A percentile compares a stretch with the other conserved stretches of the same genome.
phyloP scores from a whole-genome alignment of 2,888 invertebrate genomes.

The Nyleta sp. region DNA sequence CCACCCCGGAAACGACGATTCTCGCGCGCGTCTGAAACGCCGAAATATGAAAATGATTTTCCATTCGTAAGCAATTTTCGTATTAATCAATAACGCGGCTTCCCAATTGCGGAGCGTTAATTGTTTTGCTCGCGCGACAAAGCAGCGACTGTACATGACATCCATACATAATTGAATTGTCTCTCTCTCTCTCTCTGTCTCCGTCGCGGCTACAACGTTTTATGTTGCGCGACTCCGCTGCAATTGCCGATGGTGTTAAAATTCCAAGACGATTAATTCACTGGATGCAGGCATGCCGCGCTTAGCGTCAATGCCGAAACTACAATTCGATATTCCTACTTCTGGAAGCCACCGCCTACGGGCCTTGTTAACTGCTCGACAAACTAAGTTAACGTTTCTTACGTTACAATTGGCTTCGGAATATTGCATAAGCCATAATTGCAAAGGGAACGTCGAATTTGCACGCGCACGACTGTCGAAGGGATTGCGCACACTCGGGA shows the following conservation, averaged over 20 bases:
- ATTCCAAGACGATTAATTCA: slow-evolving; percentile 60
- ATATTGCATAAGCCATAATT: slow-evolving; percentile 62
- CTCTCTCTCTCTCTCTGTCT: too few species aligned
- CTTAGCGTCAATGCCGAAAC: slow-evolving; percentile 59
- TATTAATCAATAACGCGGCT: slow-evolving; percentile 44
- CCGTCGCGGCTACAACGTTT: slow-evolving; percentile 37
- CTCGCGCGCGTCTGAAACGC: too few species aligned
- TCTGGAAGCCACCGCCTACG: slow-evolving; percentile 59
- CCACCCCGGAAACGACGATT: too few species aligned
- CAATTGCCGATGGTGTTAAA: slow-evolving; percentile 53
- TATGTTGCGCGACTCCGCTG: slow-evolving; percentile 22
- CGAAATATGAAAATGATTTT: slow-evolving; percentile 21
- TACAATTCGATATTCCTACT: slow-evolving; percentile 71
- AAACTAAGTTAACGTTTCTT: slow-evolving; percentile 80
- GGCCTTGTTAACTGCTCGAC: slow-evolving; percentile 76
- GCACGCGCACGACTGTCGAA: slow-evolving; percentile 41
- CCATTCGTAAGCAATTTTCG: slow-evolving; percentile 36
- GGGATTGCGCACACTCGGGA: slow-evolving; percentile 53
- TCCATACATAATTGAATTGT: slow-evolving; percentile 55
- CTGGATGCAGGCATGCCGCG: slow-evolving; percentile 42
- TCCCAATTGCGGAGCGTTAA: slow-evolving; percentile 44
- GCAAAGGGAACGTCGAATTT: slow-evolving; percentile 58
- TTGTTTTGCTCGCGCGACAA: slow-evolving; percentile 51
- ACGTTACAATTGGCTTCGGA: slow-evolving; percentile 69
- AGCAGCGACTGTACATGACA: slow-evolving; percentile 44